A percentile compares a stretch with the other conserved stretches of the same genome.
These are phyloP conservation scores for Antigone vipio DNA, from an alignment of 2,113 vertebrate species.

Conservation along the genomic window DNA sequence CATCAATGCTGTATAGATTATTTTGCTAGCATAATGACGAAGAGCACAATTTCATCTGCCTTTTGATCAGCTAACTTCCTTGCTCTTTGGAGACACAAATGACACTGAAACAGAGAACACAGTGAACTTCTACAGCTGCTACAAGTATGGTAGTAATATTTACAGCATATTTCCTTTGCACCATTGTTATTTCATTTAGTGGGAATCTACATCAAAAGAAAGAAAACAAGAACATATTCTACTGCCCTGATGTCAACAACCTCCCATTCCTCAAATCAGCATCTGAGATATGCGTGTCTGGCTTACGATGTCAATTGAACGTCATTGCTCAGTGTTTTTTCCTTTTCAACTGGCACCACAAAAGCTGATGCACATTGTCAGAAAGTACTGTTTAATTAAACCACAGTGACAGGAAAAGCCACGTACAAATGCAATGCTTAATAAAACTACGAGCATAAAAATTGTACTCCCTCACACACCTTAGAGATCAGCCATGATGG, in stretches of 20 bases:
- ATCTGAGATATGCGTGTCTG: not conserved
- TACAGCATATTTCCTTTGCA: not conserved
- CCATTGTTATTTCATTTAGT: not conserved
- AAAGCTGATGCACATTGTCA: not conserved
- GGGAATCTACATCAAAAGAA: not conserved
- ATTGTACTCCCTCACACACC: not conserved
- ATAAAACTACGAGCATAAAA: not conserved
- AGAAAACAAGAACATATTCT: not conserved
- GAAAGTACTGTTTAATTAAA: not conserved
- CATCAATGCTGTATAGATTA: not conserved
- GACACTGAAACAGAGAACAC: not conserved
- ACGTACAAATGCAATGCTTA: not conserved
- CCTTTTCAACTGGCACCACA: not conserved
- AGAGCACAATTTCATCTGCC: not conserved
- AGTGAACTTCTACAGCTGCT: not conserved
- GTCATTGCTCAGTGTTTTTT: conserved; percentile 3
- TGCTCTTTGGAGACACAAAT: not conserved
- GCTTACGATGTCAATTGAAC: not conserved
- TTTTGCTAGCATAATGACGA: not conserved
- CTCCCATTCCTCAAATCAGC: not conserved
- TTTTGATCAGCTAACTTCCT: not conserved
- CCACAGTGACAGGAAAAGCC: conserved; percentile 32
- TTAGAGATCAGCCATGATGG: not conserved
- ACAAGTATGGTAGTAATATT: not conserved
- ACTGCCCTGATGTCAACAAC: not conserved